Evolutionary conservation across 2,113 vertebrate genomes (phyloP).

Genomic region (Pteruthius melanotis): DNA sequence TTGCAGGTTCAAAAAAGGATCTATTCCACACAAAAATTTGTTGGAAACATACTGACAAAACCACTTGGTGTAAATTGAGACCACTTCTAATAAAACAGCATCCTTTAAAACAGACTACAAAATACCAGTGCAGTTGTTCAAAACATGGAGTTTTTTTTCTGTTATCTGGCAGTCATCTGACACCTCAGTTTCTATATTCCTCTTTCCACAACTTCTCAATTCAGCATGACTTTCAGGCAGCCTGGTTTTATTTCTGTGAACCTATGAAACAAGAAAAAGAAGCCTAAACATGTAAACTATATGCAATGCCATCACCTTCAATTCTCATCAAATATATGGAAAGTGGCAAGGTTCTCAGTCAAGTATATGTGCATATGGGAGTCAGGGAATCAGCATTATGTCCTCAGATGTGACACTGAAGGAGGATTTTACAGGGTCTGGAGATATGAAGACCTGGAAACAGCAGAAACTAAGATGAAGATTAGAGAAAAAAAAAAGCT

Average conservation of each 20-base stretch:
- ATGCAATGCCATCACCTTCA: background rate
- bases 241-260: constrained; percentile 89
- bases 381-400: background rate
- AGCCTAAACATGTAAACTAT: constrained; percentile 30
- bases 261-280: constrained; percentile 73
- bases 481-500: background rate
- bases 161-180: background rate
- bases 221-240: constrained; percentile 85
- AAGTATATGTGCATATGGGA: background rate
- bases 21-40: background rate
- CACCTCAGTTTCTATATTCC: constrained; percentile 2
- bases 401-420: background rate
- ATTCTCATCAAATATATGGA: background rate
- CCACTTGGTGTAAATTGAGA: background rate
- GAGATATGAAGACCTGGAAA: background rate
- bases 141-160: background rate
- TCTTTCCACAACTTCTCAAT: constrained; percentile 64
- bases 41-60: constrained; percentile 14
- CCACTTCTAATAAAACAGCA: constrained; percentile 41
- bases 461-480: background rate
- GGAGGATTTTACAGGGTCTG: background rate
- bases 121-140: constrained; percentile 28
- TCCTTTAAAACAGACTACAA: constrained; percentile 41
- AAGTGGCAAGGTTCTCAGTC: background rate
- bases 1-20: background rate